These are phyloP conservation scores for Ormyrus thymus DNA, from an alignment of 2,888 invertebrate genomes.

Conservation along the genomic window DNA sequence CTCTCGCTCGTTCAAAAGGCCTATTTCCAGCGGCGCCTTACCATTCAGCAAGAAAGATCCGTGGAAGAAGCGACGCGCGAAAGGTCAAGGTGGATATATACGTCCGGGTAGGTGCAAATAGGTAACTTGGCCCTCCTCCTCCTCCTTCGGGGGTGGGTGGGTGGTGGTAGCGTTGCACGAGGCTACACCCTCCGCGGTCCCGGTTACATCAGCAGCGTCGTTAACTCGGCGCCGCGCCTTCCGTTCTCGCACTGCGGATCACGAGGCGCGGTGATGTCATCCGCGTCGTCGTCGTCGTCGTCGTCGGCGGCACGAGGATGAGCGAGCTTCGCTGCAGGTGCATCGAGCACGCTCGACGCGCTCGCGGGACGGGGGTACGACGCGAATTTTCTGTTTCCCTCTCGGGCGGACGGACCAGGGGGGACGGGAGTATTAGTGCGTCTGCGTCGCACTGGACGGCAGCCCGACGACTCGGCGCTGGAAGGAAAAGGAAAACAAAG, in stretches of 20 bases:
- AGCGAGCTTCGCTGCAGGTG: no score
- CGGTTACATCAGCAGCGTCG: not conserved
- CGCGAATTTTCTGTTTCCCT: no score
- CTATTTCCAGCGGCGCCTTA: not conserved
- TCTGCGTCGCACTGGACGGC: no score
- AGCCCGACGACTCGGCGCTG: no score
- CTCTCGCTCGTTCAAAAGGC: no score
- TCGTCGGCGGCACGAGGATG: no score
- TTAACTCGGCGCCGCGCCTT: not conserved
- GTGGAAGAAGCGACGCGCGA: conserved; percentile 35
- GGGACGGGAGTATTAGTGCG: no score
- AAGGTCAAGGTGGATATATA: not conserved
- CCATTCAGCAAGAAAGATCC: conserved; percentile 33
- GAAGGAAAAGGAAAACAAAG: no score
- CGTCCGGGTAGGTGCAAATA: no score
- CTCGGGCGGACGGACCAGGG: no score
- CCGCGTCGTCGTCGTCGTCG: not conserved
- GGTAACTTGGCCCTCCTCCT: not conserved
- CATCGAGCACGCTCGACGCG: no score
- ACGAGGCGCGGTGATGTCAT: not conserved
- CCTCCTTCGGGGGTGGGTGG: not conserved
- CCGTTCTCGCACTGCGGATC: not conserved
- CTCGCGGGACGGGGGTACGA: no score
- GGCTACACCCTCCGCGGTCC: conserved; percentile 19
- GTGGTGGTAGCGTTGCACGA: conserved; percentile 5